These are phyloP conservation scores for Formica aserva DNA, from an alignment of 2,888 invertebrate genomes.

Conservation along the genomic window DNA sequence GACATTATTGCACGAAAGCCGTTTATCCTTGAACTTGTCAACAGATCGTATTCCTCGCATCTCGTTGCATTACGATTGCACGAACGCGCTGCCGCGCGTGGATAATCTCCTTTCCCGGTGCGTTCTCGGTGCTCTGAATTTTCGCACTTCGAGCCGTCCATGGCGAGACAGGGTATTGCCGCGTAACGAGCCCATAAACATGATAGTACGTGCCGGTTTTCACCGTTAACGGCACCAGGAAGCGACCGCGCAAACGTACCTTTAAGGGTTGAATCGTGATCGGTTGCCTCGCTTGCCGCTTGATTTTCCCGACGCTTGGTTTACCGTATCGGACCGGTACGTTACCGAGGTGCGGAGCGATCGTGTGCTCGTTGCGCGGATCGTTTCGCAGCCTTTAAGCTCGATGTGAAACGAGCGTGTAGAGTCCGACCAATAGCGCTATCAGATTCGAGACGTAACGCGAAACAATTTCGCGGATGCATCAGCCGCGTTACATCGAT, in stretches of 20 bases:
- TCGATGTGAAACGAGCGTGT: neutral
- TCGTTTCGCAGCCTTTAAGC: constrained; percentile 46
- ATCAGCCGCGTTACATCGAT: constrained; percentile 57
- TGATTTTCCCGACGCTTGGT: constrained; percentile 66
- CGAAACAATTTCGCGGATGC: constrained; percentile 77
- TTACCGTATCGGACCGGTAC: constrained; percentile 51
- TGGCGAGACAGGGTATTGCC: constrained; percentile 45
- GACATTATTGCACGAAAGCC: constrained; percentile 39
- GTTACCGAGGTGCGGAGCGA: constrained; percentile 54
- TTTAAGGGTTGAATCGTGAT: constrained; percentile 75
- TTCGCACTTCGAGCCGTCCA: constrained; percentile 64
- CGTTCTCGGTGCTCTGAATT: constrained; percentile 54
- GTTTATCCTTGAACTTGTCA: constrained; percentile 59
- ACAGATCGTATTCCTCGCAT: constrained; percentile 48
- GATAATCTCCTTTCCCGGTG: constrained; percentile 17
- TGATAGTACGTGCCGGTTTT: constrained; percentile 64
- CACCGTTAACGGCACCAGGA: constrained; percentile 74
- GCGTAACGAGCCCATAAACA: constrained; percentile 74
- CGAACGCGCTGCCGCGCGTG: neutral
- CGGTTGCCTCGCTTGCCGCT: constrained; percentile 65
- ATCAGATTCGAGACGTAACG: constrained; percentile 74
- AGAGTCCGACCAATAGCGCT: constrained; percentile 55
- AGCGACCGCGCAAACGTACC: constrained; percentile 63
- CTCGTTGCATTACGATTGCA: constrained; percentile 51
- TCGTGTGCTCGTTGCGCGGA: constrained; percentile 52